These are phyloP conservation scores for Xyrauchen texanus DNA, from an alignment of 2,113 vertebrate genomes.

Conservation along the genomic window DNA sequence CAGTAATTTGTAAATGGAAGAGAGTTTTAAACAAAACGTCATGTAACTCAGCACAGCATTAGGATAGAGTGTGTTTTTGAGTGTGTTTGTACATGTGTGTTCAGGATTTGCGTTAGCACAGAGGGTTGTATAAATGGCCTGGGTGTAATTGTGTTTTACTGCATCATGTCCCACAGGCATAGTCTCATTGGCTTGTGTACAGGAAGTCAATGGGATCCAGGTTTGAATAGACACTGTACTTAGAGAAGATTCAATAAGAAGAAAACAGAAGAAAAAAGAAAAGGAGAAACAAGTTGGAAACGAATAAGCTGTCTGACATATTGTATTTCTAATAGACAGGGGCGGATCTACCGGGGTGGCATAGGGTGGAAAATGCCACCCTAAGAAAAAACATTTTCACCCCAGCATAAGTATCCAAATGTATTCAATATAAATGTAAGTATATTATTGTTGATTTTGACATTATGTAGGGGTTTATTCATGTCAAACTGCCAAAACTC, in stretches of 20 bases:
- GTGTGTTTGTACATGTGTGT: conserved; percentile 34
- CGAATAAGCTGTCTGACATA: too few species aligned
- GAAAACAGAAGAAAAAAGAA: background rate
- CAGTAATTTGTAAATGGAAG: background rate
- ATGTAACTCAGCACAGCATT: background rate
- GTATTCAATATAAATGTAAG: too few species aligned
- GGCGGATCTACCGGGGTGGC: too few species aligned
- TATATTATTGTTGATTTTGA: too few species aligned
- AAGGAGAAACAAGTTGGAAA: too few species aligned
- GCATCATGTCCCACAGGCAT: conserved; percentile 50
- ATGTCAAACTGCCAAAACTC: too few species aligned
- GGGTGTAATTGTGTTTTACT: conserved; percentile 61
- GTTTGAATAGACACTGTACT: conserved; percentile 33
- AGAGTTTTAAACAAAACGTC: background rate
- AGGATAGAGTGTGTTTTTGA: conserved; percentile 11
- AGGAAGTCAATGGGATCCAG: conserved; percentile 58
- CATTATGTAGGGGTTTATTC: too few species aligned
- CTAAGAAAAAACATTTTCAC: too few species aligned
- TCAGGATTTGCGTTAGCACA: conserved; percentile 20
- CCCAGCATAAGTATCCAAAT: too few species aligned
- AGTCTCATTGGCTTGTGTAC: conserved; percentile 43
- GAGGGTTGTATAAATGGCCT: conserved; percentile 43
- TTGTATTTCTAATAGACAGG: too few species aligned
- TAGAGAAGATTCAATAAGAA: background rate
- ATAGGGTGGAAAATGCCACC: too few species aligned